Percentiles rank a stretch among this genome's conserved stretches.
These are phyloP conservation scores for Podiceps cristatus DNA, from an alignment of 2,113 vertebrate genomes.

Conservation along the genomic window DNA sequence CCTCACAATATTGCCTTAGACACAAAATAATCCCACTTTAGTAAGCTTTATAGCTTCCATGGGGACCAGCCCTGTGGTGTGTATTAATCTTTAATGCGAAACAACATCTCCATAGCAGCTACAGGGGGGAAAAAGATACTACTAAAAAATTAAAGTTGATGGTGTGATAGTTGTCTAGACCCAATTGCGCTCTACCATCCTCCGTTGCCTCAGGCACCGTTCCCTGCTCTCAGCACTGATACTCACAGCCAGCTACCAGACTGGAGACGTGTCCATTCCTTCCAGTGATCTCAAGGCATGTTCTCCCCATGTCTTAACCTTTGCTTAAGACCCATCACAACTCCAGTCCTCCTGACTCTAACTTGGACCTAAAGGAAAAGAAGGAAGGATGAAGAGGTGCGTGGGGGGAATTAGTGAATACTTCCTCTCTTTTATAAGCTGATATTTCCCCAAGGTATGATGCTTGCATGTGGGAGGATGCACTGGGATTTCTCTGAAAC, in stretches of 20 bases:
- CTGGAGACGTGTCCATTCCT: not conserved
- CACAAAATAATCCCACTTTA: slow-evolving; percentile 41
- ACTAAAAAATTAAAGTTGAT: slow-evolving; percentile 68
- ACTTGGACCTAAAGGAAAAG: not conserved
- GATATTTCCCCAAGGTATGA: not conserved
- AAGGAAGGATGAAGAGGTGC: not conserved
- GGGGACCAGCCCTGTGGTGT: slow-evolving; percentile 44
- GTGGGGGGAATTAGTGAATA: not conserved
- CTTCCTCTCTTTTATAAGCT: not conserved
- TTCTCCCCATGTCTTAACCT: not conserved
- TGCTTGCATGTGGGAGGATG: not conserved
- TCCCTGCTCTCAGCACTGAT: not conserved
- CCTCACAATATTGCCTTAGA: slow-evolving; percentile 25
- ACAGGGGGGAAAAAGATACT: slow-evolving; percentile 54
- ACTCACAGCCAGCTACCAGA: not conserved
- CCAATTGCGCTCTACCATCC: slow-evolving; percentile 9
- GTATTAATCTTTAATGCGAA: slow-evolving; percentile 66
- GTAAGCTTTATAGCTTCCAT: slow-evolving; percentile 35
- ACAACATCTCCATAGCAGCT: slow-evolving; percentile 61
- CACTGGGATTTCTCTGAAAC: not conserved
- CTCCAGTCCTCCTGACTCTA: not conserved
- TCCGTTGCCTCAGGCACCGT: not conserved
- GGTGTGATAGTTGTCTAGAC: slow-evolving; percentile 37
- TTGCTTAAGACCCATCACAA: not conserved
- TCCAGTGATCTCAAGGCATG: not conserved